These are phyloP conservation scores for Ceratina japonica DNA, from an alignment of 1,140 invertebrate genomes.

Conservation along the genomic window DNA sequence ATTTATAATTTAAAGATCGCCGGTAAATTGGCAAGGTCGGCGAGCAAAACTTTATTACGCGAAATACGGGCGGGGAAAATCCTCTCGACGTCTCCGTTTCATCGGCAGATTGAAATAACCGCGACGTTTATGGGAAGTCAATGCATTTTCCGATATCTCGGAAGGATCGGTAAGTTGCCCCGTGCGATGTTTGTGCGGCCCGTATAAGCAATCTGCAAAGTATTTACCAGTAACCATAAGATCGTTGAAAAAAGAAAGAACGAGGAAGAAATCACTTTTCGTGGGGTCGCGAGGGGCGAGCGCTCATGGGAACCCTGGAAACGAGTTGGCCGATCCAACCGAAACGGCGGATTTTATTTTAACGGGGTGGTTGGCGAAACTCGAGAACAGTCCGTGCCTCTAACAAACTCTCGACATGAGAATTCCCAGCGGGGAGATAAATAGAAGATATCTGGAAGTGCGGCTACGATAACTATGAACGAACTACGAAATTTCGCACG, in stretches of 20 bases:
- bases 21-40: not conserved
- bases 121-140: not conserved
- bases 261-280: constrained; percentile 13
- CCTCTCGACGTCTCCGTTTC: not conserved
- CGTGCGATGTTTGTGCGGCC: not conserved
- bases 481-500: constrained; percentile 30
- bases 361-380: constrained; percentile 14
- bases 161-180: not conserved
- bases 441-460: constrained; percentile 20
- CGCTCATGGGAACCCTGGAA: constrained; percentile 8
- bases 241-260: not conserved
- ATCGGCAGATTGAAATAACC: not conserved
- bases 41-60: not conserved
- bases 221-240: not conserved
- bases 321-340: not conserved
- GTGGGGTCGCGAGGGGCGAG: not conserved
- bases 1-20: not conserved
- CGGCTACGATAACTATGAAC: constrained; percentile 27
- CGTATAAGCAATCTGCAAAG: not conserved
- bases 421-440: constrained; percentile 27
- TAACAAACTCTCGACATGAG: constrained; percentile 22
- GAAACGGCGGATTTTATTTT: constrained; percentile 28
- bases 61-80: not conserved
- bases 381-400: constrained; percentile 16
- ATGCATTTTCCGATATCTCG: not conserved